Conservation (phyloP, 2,888 invertebrate genomes). For the Agonopterix heracliana region DNA sequence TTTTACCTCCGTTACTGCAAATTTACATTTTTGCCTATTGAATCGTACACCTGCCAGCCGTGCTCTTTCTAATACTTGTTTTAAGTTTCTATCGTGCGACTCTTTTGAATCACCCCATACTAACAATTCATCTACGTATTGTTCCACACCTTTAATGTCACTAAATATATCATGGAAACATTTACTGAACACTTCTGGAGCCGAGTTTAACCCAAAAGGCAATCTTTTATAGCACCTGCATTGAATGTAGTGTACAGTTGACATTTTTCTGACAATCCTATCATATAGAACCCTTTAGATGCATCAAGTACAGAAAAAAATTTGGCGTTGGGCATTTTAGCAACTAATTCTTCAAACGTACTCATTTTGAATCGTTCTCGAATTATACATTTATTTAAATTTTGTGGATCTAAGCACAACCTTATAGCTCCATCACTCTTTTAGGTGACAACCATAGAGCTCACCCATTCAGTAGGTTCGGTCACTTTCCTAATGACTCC, state of each 20-base stretch:
- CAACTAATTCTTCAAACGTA: neutral
- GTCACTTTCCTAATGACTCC: neutral
- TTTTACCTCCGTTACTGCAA: constrained; percentile 6
- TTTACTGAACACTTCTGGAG: constrained; percentile 10
- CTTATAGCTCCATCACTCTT: neutral
- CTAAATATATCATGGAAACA: constrained; percentile 7
- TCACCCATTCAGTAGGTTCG: neutral
- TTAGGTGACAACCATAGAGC: neutral
- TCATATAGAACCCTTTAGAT: constrained; percentile 9
- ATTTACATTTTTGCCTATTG: constrained; percentile 11
- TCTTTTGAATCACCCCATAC: constrained; percentile 5
- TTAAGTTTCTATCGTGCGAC: constrained; percentile 4
- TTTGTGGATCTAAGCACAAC: neutral
- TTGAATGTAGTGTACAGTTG: constrained; percentile 9
- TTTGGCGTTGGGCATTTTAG: neutral
- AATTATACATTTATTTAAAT: neutral
- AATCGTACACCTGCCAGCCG: constrained; percentile 3
- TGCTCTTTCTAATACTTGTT: constrained; percentile 4
- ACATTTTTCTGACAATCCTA: constrained; percentile 3
- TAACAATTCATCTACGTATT: constrained; percentile 7
- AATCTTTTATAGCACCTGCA: constrained; percentile 8
- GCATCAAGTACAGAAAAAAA: neutral
- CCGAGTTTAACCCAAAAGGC: constrained; percentile 8
- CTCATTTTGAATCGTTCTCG: neutral
- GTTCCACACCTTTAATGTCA: constrained; percentile 5